Base-by-base conservation (phyloP, 1,140 invertebrate genomes). In the Drosophila rhopaloa region DNA sequence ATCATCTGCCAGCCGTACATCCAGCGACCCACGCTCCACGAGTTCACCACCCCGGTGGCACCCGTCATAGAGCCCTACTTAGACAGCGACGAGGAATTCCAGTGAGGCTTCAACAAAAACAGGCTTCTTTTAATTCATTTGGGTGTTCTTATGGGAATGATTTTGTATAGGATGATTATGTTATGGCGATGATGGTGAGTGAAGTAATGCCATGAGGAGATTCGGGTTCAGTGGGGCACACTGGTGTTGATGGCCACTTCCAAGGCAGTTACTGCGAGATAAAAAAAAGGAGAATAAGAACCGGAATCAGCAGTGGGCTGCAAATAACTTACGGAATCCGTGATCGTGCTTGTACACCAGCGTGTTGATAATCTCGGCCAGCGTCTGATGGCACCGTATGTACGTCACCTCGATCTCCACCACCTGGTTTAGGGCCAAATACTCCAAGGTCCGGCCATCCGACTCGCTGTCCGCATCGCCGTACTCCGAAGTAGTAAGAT, bases 331-430 rank as follows among this genome's bases (percentile, higher is more conserved):
- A 92, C 91, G 72, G 50, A 89, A 90, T 19, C 75, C 58, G 14
- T 83, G 68, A 4, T 91, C 74, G 1, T 77, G 40, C 32, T 88
- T 59, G 62, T 83, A 79, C 27, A 88, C 71, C 13, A 92, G 76
- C n/a, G 24, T 19, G 2, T 67, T 60, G 7, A 92, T 65, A 7
- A 77, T 72, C 4, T 62, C 50, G 13, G 80, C 91, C 47, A 92
- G 51, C 29, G 63, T 77, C n/a, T 81, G 79, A 53, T 92, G 91
- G 43, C 90, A 91, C 0, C 81, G 79, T 51, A 92, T 79, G 40
- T 92, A 92, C 3, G 91, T 92, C 14, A 32, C 5, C 44, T 92
- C 91, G 43, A 92, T 84, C 14, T 77, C 79, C 35, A 54, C 73
- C 13, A 92, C 81, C 44, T 92, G 76, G 6, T 79, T 80, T 19